Evolutionary conservation across 2,113 vertebrate species (phyloP).

Genomic region (Catharus bicknelli): DNA sequence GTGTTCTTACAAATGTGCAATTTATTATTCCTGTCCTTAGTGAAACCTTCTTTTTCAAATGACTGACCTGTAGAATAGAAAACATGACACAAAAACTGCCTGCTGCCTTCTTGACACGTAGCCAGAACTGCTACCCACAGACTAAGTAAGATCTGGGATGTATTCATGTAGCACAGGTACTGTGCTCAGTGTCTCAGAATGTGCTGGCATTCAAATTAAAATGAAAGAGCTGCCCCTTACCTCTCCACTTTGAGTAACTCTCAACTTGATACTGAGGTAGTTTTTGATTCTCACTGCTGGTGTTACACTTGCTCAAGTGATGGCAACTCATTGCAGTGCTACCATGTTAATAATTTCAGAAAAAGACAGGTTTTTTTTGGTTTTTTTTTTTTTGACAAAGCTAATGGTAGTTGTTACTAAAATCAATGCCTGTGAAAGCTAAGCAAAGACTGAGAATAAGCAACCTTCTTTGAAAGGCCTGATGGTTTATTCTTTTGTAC

Average conservation of each 20-base stretch:
- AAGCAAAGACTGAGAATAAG: neutral
- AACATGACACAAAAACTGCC: neutral
- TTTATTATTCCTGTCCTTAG: neutral
- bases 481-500: neutral
- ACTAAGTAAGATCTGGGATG: neutral
- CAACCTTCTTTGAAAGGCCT: neutral
- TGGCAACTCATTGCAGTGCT: neutral
- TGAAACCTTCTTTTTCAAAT: neutral
- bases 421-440: neutral
- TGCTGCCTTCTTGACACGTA: neutral
- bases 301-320: neutral
- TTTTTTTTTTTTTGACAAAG: neutral
- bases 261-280: neutral
- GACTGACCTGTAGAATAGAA: neutral
- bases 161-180: neutral
- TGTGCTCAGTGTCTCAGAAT: neutral
- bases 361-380: neutral
- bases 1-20: neutral
- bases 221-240: neutral
- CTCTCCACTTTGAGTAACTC: neutral
- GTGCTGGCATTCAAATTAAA: neutral
- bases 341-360: neutral
- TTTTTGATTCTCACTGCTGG: neutral
- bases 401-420: neutral
- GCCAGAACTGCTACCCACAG: neutral